Conservation (phyloP, 2,113 vertebrate genomes). For the Ciconia maguari region DNA sequence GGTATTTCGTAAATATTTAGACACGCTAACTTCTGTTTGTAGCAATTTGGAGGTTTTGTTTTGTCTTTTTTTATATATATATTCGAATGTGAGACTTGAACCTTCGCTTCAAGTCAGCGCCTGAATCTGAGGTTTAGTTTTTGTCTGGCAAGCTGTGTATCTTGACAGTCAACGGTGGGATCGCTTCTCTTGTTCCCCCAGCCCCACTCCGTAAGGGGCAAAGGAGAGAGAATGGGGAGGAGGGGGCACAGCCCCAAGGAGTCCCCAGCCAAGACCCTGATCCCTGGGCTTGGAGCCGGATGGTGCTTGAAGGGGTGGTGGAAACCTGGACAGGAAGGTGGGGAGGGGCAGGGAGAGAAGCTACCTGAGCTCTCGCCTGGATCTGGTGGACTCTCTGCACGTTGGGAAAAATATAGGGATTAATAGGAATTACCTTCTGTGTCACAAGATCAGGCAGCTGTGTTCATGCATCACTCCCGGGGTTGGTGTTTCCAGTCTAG, state of each 20-base stretch:
- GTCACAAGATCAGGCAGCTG: neutral
- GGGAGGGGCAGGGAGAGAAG: neutral
- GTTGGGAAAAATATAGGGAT: neutral
- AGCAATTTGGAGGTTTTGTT: conserved; percentile 4
- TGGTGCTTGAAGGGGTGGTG: neutral
- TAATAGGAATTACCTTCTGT: neutral
- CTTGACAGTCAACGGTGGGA: neutral
- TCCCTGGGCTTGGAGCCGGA: neutral
- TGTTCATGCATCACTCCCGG: neutral
- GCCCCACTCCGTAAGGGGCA: neutral
- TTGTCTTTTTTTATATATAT: neutral
- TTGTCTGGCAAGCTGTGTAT: neutral
- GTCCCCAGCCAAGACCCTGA: neutral
- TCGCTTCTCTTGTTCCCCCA: neutral
- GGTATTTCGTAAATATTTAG: conserved; percentile 49
- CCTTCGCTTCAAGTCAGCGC: neutral
- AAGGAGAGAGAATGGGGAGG: neutral
- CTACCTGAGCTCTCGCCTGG: neutral
- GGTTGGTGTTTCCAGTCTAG: neutral
- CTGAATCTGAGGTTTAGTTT: neutral
- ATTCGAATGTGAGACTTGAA: neutral
- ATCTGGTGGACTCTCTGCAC: neutral
- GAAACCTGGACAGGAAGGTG: neutral
- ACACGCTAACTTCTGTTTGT: conserved; percentile 26
- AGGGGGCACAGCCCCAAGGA: neutral